These are phyloP conservation scores for Drosophila conformis DNA, from an alignment of 2,888 invertebrate species.

Conservation along the genomic window DNA sequence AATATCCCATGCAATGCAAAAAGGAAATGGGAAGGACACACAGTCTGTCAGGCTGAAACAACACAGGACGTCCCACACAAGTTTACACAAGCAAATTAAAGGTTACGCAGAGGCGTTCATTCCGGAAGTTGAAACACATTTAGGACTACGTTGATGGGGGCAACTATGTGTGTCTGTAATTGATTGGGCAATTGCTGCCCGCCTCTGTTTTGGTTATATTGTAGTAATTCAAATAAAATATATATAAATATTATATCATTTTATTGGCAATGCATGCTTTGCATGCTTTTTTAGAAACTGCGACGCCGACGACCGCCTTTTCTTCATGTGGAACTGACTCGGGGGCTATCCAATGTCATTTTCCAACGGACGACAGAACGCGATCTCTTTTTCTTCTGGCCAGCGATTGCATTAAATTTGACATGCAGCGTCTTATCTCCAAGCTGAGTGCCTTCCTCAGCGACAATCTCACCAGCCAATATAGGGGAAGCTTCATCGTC, in stretches of 20 bases:
- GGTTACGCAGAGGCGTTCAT: slow-evolving; percentile 29
- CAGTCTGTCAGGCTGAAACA: neutral
- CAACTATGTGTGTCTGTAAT: neutral
- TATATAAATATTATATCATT: neutral
- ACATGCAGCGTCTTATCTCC: neutral
- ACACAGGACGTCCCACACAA: slow-evolving; percentile 22
- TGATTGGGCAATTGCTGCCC: neutral
- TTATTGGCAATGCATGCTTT: neutral
- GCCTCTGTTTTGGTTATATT: neutral
- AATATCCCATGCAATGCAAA: neutral
- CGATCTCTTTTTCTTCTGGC: neutral
- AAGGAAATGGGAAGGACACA: neutral
- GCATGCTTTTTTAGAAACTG: neutral
- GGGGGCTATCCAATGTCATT: neutral
- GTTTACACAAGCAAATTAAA: slow-evolving; percentile 3
- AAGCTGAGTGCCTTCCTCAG: neutral
- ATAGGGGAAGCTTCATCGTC: neutral
- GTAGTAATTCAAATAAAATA: no score
- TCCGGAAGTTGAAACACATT: slow-evolving; percentile 19
- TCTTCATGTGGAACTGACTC: neutral
- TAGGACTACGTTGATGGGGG: neutral
- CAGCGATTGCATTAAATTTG: neutral
- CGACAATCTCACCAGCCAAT: neutral
- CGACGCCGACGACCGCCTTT: neutral
- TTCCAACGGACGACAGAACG: neutral